Evolutionary conservation across 2,888 invertebrate genomes (phyloP).

Genomic region (Lissocephala sabroskyi): DNA sequence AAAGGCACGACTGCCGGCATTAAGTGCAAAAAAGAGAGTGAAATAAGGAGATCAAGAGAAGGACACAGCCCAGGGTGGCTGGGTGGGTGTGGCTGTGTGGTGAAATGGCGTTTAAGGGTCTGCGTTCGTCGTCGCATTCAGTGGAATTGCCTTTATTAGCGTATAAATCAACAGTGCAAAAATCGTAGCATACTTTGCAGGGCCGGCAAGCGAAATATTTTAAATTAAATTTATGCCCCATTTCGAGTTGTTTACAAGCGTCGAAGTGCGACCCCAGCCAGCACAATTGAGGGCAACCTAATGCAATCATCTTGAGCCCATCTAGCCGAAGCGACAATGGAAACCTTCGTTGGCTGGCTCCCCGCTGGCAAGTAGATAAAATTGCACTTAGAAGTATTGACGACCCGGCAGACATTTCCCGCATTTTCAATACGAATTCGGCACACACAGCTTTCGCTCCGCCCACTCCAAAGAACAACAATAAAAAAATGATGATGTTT

Average conservation of each 20-base stretch:
- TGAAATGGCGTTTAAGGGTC: no score
- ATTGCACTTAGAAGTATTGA: slow-evolving; percentile 7
- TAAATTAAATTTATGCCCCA: slow-evolving; percentile 63
- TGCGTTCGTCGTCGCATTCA: no score
- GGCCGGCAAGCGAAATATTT: slow-evolving; percentile 28
- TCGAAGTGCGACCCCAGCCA: slow-evolving; percentile 3
- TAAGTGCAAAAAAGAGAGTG: no score
- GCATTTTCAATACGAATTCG: neutral
- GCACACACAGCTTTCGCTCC: no score
- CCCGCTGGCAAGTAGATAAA: neutral
- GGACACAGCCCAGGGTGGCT: no score
- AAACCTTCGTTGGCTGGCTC: neutral
- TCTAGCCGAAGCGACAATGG: neutral
- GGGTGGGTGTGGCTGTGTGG: no score
- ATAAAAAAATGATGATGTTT: no score
- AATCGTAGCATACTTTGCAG: slow-evolving; percentile 51
- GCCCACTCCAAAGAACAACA: no score
- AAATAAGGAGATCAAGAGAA: no score
- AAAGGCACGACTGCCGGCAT: slow-evolving; percentile 35
- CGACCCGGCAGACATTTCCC: neutral
- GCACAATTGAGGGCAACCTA: slow-evolving; percentile 11
- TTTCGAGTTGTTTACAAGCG: slow-evolving; percentile 58
- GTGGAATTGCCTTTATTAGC: slow-evolving; percentile 60
- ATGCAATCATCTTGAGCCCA: slow-evolving; percentile 23
- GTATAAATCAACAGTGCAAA: slow-evolving; percentile 62